Conservation (phyloP, 1,140 invertebrate species). For the Drosophila nannoptera region DNA sequence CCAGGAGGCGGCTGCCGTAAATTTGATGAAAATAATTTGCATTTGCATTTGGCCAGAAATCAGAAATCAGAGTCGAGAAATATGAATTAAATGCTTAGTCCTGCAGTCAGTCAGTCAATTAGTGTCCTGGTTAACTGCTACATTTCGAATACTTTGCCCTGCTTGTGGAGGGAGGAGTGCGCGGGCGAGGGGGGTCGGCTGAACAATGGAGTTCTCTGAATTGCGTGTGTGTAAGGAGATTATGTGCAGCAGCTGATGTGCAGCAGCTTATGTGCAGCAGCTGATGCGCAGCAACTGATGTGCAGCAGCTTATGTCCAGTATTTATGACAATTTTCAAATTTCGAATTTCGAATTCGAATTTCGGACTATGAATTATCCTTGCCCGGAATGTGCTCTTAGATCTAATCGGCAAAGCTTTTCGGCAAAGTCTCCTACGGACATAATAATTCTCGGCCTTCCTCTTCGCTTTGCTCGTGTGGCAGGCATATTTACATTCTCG, state of each 20-base stretch:
- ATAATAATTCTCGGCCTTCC: too few species aligned
- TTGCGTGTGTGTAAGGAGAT: background rate
- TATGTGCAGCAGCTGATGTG: background rate
- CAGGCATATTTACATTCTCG: too few species aligned
- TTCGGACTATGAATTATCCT: too few species aligned
- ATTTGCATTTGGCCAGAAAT: background rate
- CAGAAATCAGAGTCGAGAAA: too few species aligned
- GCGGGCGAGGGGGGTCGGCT: background rate
- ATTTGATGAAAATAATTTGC: background rate
- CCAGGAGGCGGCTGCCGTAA: background rate
- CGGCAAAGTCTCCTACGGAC: too few species aligned
- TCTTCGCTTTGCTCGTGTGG: too few species aligned
- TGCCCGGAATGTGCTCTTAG: too few species aligned
- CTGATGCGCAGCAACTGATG: background rate
- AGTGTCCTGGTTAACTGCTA: background rate
- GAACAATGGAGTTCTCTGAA: background rate
- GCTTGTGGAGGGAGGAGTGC: background rate
- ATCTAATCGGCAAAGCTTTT: too few species aligned
- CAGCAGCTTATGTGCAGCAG: background rate
- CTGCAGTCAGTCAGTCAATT: too few species aligned
- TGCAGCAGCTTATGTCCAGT: too few species aligned
- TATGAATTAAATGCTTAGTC: background rate
- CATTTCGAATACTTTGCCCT: background rate
- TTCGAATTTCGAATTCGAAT: too few species aligned
- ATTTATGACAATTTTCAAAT: too few species aligned